These are phyloP conservation scores for Phylloscopus trochiloides DNA, from an alignment of 2,113 vertebrate genomes.

Conservation along the genomic window DNA sequence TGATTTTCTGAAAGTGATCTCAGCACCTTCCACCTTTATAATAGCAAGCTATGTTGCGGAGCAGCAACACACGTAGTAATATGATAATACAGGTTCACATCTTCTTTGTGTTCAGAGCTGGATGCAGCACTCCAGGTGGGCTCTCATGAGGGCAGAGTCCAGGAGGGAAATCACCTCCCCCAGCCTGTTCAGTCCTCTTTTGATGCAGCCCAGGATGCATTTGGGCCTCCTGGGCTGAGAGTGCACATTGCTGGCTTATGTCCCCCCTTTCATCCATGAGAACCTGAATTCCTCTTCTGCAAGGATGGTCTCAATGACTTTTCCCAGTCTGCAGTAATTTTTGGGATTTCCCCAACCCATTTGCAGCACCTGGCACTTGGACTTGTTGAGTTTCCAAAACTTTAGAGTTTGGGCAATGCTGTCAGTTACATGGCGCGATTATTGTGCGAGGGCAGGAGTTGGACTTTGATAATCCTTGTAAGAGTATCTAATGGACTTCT, in stretches of 20 bases:
- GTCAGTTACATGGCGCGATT: neutral
- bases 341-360: neutral
- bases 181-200: neutral
- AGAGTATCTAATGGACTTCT: neutral
- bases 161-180: neutral
- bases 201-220: neutral
- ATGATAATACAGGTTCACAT: neutral
- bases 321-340: neutral
- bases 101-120: neutral
- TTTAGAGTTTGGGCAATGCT: neutral
- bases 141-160: neutral
- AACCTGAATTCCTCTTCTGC: neutral
- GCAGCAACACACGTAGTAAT: neutral
- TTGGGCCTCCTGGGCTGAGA: neutral
- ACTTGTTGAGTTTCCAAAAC: neutral
- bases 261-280: neutral
- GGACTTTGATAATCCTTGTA: neutral
- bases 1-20: neutral
- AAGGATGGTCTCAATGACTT: neutral
- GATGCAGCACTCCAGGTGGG: neutral
- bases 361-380: neutral
- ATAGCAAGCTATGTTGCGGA: neutral
- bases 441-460: neutral
- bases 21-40: neutral
- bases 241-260: accelerated